Evolutionary conservation across 2,797 vertebrate genomes (phyloP).

Genomic region (Champsocephalus esox): DNA sequence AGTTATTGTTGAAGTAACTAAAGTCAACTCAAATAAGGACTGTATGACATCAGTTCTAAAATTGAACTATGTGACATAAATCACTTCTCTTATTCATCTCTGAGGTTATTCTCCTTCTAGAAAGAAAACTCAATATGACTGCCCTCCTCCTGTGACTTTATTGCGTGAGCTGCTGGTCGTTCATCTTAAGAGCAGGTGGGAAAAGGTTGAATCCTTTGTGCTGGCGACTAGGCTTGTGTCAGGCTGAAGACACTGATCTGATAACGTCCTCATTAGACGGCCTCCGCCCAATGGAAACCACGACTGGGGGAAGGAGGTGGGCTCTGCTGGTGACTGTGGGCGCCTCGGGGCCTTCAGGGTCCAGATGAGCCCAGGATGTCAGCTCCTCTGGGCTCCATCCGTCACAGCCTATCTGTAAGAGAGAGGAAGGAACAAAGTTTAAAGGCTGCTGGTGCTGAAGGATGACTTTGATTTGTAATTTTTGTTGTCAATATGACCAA

Average conservation of each 20-base stretch:
- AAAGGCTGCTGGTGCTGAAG: conserved; percentile 14
- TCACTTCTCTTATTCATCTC: conserved; percentile 31
- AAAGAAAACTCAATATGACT: conserved; percentile 53
- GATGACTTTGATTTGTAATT: conserved; percentile 37
- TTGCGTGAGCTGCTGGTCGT: conserved; percentile 56
- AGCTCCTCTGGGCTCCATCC: conserved; percentile 56
- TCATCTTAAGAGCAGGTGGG: conserved; percentile 71
- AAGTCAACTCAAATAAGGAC: conserved; percentile 1
- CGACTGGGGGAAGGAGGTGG: conserved; percentile 64
- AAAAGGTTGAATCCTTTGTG: conserved; percentile 68
- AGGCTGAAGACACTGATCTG: conserved; percentile 76
- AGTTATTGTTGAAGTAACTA: not conserved
- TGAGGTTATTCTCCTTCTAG: conserved; percentile 42
- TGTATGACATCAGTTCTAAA: not conserved
- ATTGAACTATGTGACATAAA: conserved; percentile 30
- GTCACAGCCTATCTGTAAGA: conserved; percentile 47
- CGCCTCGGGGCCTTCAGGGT: conserved; percentile 54
- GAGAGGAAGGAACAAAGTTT: conserved; percentile 21
- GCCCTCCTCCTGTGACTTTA: conserved; percentile 50
- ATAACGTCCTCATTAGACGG: conserved; percentile 78
- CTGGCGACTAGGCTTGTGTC: conserved; percentile 63
- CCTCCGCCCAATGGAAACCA: conserved; percentile 50
- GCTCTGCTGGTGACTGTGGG: conserved; percentile 66
- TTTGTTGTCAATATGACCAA: conserved; percentile 11
- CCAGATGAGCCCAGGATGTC: conserved; percentile 71